Evolutionary conservation across 2,797 vertebrate species (phyloP).

Genomic region (Lemur catta): DNA sequence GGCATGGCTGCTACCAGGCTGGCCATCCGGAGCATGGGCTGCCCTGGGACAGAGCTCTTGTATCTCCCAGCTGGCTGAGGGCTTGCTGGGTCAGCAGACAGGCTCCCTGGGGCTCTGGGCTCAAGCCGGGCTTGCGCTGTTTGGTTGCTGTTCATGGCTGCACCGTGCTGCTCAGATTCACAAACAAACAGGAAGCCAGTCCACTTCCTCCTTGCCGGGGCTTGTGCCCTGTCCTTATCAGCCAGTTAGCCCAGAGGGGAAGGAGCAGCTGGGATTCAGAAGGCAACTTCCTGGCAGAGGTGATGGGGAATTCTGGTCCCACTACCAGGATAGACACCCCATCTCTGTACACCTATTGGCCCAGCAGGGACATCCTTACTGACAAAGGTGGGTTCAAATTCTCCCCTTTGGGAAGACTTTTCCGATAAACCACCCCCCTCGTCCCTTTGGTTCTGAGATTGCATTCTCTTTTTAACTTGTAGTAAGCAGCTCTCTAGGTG

Average conservation of each 20-base stretch:
- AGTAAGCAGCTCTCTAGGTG: not conserved
- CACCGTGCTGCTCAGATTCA: conserved; percentile 46
- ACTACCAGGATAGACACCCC: not conserved
- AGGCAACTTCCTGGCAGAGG: conserved; percentile 36
- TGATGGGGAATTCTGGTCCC: not conserved
- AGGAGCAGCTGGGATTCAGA: conserved; percentile 4
- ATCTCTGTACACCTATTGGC: not conserved
- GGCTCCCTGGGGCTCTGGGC: not conserved
- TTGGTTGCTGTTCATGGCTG: not conserved
- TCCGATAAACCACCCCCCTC: not conserved
- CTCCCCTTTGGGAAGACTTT: not conserved
- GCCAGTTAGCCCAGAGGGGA: not conserved
- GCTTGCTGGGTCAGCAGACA: not conserved
- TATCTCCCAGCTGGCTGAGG: not conserved
- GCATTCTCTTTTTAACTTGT: not conserved
- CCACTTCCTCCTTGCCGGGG: conserved; percentile 73
- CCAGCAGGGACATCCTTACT: not conserved
- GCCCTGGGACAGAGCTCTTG: not conserved
- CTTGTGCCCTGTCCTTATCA: conserved; percentile 23
- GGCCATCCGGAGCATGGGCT: rapidly evolving
- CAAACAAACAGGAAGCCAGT: conserved; percentile 82
- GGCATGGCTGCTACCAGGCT: not conserved
- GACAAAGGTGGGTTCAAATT: not conserved
- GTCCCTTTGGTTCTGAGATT: not conserved
- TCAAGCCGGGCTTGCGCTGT: not conserved